Evolutionary conservation across 2,113 vertebrate species (phyloP).

Genomic region (Brachypodius melanocephalos): DNA sequence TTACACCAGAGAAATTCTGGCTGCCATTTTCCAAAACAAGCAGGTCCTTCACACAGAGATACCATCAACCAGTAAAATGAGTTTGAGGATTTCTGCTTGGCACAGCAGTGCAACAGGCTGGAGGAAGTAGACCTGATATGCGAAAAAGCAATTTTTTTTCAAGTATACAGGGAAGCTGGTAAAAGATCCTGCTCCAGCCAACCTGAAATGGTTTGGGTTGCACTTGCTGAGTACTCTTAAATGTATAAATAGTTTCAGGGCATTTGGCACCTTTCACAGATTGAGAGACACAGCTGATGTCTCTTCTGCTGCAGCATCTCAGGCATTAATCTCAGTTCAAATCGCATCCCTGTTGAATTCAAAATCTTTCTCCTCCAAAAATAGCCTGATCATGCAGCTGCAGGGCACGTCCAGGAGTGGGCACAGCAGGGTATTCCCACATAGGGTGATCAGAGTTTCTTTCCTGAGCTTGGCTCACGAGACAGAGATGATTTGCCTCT

Average conservation of each 20-base stretch:
- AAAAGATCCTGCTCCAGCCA: slow-evolving; percentile 20
- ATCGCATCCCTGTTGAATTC: background rate
- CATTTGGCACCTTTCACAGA: slow-evolving; percentile 39
- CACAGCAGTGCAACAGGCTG: background rate
- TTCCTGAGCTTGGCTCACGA: background rate
- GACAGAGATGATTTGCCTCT: background rate
- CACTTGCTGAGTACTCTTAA: background rate
- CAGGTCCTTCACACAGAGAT: background rate
- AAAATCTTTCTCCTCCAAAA: background rate
- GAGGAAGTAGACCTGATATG: background rate
- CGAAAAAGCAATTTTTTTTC: background rate
- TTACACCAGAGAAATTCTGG: background rate
- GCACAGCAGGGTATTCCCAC: background rate
- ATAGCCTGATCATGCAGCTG: background rate
- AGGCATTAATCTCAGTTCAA: background rate
- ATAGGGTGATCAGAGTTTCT: background rate
- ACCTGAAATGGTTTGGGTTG: slow-evolving; percentile 15
- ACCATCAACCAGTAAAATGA: background rate
- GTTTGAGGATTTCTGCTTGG: background rate
- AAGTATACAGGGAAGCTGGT: background rate
- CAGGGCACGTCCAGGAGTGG: background rate
- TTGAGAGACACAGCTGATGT: slow-evolving; percentile 27
- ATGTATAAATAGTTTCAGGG: slow-evolving; percentile 42
- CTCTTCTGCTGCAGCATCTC: background rate
- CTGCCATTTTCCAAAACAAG: background rate